Evolutionary conservation across 2,113 vertebrate genomes (phyloP).

Genomic region (Glaucomys volans): DNA sequence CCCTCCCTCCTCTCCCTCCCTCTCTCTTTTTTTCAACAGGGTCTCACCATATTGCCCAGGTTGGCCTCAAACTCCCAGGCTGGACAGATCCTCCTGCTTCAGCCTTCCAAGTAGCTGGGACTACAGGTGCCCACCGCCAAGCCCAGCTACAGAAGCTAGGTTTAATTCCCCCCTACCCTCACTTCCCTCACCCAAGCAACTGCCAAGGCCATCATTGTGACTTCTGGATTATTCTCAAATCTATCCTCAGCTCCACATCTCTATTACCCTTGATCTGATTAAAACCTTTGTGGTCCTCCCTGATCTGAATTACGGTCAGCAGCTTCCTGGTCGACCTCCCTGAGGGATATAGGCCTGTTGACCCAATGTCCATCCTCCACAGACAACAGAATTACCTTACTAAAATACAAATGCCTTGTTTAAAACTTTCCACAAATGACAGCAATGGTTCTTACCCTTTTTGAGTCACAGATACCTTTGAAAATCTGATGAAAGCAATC

Average conservation of each 20-base stretch:
- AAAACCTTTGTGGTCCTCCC: not conserved
- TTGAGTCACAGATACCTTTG: not conserved
- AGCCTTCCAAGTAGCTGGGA: not conserved
- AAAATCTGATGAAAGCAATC: conserved; percentile 10
- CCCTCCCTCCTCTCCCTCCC: not conserved
- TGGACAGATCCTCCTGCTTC: not conserved
- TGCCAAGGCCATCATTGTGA: not conserved
- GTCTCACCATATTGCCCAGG: not conserved
- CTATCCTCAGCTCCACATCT: not conserved
- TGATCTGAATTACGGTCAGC: not conserved
- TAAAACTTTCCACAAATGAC: not conserved
- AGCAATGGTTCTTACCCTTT: not conserved
- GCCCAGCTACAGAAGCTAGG: not conserved
- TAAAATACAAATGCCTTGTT: not conserved
- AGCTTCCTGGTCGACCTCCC: not conserved
- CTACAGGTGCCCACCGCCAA: not conserved
- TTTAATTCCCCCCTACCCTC: not conserved
- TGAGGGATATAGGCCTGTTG: not conserved
- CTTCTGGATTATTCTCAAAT: not conserved
- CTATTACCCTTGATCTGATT: not conserved
- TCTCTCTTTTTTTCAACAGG: not conserved
- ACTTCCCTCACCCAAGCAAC: not conserved
- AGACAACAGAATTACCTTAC: not conserved
- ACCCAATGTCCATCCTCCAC: too few relatives aligned
- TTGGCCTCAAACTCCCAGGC: not conserved